These are phyloP conservation scores for Gobio occitaniae DNA, from an alignment of 2,797 vertebrate species.

Conservation along the genomic window DNA sequence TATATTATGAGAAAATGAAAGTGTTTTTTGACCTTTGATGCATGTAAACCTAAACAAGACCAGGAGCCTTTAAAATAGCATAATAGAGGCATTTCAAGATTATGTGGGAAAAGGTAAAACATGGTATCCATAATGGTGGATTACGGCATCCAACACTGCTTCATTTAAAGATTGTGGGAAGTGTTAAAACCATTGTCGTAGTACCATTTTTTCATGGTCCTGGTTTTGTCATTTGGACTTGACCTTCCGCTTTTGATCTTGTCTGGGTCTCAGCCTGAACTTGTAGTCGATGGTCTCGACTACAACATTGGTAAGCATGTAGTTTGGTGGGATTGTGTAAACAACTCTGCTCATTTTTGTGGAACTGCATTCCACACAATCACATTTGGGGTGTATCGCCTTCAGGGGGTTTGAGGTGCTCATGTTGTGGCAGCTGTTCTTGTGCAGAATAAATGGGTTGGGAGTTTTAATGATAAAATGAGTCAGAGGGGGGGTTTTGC, in stretches of 20 bases:
- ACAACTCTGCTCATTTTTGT: neutral
- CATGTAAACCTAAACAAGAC: no score
- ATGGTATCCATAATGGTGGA: neutral
- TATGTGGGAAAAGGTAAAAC: neutral
- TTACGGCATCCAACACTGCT: neutral
- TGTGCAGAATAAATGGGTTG: neutral
- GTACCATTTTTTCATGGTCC: no score
- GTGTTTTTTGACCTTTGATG: no score
- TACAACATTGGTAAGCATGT: neutral
- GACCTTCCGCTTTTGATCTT: neutral
- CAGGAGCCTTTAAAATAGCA: no score
- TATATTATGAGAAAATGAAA: no score
- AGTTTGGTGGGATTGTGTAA: neutral
- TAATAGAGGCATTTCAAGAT: no score
- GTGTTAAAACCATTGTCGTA: neutral
- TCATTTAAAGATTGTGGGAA: neutral
- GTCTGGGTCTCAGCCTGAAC: no score
- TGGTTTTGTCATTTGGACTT: no score
- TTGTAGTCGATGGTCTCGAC: neutral
- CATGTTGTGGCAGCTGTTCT: neutral
- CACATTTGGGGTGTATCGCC: neutral
- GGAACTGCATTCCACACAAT: neutral
- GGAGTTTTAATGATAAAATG: slow-evolving; percentile 24
- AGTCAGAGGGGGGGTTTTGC: neutral
- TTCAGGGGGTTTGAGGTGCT: neutral